These are phyloP conservation scores for Distichodus sexfasciatus DNA, from an alignment of 2,797 vertebrate species.

Conservation along the genomic window DNA sequence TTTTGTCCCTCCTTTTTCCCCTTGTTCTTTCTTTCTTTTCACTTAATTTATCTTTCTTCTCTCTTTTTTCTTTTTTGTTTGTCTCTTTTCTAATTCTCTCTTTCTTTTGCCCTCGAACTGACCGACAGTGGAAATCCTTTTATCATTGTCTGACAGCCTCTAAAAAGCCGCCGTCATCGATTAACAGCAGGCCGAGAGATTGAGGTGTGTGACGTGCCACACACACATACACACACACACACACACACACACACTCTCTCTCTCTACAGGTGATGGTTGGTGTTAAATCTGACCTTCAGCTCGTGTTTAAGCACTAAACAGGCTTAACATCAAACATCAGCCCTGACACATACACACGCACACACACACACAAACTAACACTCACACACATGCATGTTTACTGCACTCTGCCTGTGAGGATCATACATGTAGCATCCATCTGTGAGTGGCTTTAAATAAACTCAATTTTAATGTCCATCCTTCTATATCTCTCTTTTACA, in stretches of 20 bases:
- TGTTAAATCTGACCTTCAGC: background rate
- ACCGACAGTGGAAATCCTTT: constrained; percentile 43
- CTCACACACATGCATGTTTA: too few species aligned
- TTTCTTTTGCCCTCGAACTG: constrained; percentile 17
- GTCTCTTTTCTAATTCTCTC: constrained; percentile 32
- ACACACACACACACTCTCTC: background rate
- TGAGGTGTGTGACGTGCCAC: constrained; percentile 15
- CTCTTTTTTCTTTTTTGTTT: constrained; percentile 7
- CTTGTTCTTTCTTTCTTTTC: background rate
- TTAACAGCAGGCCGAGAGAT: constrained; percentile 19
- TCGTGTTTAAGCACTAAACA: background rate
- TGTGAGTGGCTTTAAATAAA: too few species aligned
- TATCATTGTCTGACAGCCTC: constrained; percentile 51
- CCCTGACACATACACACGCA: too few species aligned
- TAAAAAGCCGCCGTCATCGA: constrained; percentile 43
- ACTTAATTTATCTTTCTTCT: background rate
- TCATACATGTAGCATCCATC: too few species aligned
- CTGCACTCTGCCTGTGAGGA: too few species aligned
- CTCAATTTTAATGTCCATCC: too few species aligned
- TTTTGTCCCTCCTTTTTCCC: too few species aligned
- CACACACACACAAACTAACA: too few species aligned
- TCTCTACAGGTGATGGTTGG: too few species aligned
- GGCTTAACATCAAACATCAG: background rate
- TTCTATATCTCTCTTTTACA: too few species aligned
- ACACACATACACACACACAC: constrained; percentile 26